phyloP scores from a whole-genome alignment of 2,113 vertebrate species.

The Neotoma lepida region DNA sequence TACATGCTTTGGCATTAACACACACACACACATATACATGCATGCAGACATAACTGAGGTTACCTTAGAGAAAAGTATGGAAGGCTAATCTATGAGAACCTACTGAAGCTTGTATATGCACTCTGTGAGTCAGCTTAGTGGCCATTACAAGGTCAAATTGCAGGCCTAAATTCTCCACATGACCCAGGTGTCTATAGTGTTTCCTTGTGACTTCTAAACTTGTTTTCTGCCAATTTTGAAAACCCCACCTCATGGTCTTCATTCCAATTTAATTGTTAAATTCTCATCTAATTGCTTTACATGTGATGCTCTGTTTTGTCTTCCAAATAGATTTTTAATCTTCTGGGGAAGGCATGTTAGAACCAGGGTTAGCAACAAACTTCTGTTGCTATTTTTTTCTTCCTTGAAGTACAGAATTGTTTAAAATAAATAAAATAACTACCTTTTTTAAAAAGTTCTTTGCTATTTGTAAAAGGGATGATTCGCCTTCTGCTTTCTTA shows the following conservation, averaged over 20 bases:
- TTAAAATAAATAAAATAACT: neutral
- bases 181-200: neutral
- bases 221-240: neutral
- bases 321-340: neutral
- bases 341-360: neutral
- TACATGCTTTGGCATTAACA: neutral
- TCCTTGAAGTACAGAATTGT: neutral
- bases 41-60: neutral
- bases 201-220: neutral
- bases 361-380: neutral
- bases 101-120: neutral
- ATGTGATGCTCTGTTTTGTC: neutral
- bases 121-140: neutral
- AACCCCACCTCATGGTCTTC: neutral
- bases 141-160: neutral
- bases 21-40: neutral
- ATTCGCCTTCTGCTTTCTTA: conserved; percentile 1
- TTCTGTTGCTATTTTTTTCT: neutral
- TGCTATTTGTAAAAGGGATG: neutral
- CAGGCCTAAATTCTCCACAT: neutral
- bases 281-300: neutral
- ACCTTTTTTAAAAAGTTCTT: neutral
- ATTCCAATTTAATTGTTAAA: neutral
- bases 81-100: neutral
- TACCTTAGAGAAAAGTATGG: conserved; percentile 21